Percentiles rank a stretch among this genome's conserved stretches.
These are phyloP conservation scores for Gobio gobio DNA, from an alignment of 2,113 vertebrate genomes.

Conservation along the genomic window DNA sequence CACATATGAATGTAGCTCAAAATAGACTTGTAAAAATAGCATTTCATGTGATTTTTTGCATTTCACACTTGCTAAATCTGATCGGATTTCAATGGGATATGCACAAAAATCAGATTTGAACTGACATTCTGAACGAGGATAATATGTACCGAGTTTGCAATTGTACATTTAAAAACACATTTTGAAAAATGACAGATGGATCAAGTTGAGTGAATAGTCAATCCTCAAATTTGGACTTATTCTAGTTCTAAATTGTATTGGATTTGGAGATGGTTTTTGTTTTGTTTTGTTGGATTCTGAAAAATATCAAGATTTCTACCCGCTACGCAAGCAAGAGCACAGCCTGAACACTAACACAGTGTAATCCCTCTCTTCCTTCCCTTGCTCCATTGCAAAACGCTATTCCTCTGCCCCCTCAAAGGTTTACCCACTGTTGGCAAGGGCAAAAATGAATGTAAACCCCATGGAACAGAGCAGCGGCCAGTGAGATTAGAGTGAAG, in stretches of 20 bases:
- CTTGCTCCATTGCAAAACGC: conserved; percentile 37
- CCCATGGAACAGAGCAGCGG: conserved; percentile 33
- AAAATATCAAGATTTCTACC: neutral
- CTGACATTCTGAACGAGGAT: too few species aligned
- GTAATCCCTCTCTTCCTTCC: conserved; percentile 20
- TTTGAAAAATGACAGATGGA: conserved; percentile 2
- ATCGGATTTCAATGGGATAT: too few species aligned
- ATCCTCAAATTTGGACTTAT: neutral
- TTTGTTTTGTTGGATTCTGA: conserved; percentile 3
- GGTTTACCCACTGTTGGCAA: conserved; percentile 44
- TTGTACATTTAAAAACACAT: neutral
- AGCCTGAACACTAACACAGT: conserved; percentile 23
- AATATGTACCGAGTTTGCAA: neutral
- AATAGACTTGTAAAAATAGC: too few species aligned
- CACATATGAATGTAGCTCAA: too few species aligned
- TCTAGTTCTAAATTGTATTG: neutral
- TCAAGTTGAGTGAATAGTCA: neutral
- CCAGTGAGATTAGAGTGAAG: conserved; percentile 54
- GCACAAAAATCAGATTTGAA: too few species aligned
- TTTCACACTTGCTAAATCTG: too few species aligned
- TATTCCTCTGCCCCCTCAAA: conserved; percentile 8
- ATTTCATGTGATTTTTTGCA: too few species aligned
- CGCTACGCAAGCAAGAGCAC: neutral
- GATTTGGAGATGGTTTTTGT: conserved; percentile 13
- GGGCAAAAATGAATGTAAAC: conserved; percentile 35